Evolutionary conservation across 2,888 invertebrate species (phyloP).

Genomic region (Molanna angustata): DNA sequence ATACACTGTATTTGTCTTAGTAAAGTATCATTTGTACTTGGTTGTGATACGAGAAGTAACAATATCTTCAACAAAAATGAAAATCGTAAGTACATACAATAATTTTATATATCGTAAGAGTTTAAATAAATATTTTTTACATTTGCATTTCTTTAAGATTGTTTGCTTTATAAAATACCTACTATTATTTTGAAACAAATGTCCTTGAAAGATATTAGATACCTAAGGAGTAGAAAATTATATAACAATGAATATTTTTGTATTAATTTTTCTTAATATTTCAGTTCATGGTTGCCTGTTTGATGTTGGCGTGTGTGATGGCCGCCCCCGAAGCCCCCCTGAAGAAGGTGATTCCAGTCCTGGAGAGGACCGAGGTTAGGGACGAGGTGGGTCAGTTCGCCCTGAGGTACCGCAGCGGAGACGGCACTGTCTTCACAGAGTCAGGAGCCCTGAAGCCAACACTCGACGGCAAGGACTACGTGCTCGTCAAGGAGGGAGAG

Average conservation of each 20-base stretch:
- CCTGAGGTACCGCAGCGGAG: slow-evolving; percentile 24
- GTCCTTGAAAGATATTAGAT: too few relatives aligned
- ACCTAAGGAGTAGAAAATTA: not conserved
- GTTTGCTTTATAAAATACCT: too few relatives aligned
- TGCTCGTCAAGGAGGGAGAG: slow-evolving; percentile 27
- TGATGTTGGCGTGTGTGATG: not conserved
- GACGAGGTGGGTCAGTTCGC: slow-evolving; percentile 30
- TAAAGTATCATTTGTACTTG: too few relatives aligned
- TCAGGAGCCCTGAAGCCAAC: slow-evolving; percentile 29
- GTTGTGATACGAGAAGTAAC: too few relatives aligned
- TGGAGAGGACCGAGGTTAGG: slow-evolving; percentile 26
- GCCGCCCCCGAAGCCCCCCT: slow-evolving; percentile 8
- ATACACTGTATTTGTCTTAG: too few relatives aligned
- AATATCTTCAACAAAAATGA: too few relatives aligned
- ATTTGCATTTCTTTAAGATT: too few relatives aligned
- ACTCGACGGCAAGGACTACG: slow-evolving; percentile 27
- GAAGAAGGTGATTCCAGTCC: slow-evolving; percentile 18
- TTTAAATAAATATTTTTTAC: too few relatives aligned
- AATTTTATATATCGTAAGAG: too few relatives aligned
- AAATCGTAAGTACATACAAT: too few relatives aligned
- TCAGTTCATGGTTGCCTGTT: not conserved
- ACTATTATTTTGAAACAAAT: too few relatives aligned
- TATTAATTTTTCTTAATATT: not conserved
- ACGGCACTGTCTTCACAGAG: slow-evolving; percentile 26
- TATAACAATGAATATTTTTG: not conserved